phyloP scores from a whole-genome alignment of 2,888 invertebrate genomes.

The Phalera bucephala region DNA sequence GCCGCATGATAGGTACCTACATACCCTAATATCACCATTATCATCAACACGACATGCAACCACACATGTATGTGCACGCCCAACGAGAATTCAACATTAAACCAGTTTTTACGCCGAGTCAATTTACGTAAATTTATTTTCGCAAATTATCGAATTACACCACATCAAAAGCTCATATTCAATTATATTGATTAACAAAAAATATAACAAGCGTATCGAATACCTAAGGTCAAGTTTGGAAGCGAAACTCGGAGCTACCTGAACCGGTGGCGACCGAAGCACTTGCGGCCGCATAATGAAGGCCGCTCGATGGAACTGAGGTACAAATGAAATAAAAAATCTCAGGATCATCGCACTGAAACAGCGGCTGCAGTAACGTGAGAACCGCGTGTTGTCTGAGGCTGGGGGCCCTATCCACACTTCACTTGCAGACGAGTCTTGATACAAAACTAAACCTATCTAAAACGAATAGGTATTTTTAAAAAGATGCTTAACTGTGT shows the following conservation, averaged over 20 bases:
- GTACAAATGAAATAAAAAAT: conserved; percentile 72
- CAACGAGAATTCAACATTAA: conserved; percentile 45
- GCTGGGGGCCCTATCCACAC: conserved; percentile 7
- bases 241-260: conserved; percentile 73
- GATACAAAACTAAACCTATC: conserved; percentile 20
- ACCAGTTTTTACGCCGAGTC: conserved; percentile 55
- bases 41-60: conserved; percentile 45
- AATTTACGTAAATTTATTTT: conserved; percentile 60
- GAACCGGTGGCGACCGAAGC: conserved; percentile 67
- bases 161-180: conserved; percentile 71
- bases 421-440: too few species aligned
- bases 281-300: conserved; percentile 75
- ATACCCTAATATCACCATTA: conserved; percentile 59
- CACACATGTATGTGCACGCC: conserved; percentile 24
- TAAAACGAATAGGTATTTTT: background rate
- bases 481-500: conserved; percentile 5
- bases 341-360: conserved; percentile 74
- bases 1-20: conserved; percentile 49
- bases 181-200: conserved; percentile 67
- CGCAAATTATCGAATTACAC: conserved; percentile 75
- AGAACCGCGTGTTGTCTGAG: conserved; percentile 38
- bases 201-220: conserved; percentile 72
- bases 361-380: conserved; percentile 62
- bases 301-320: conserved; percentile 68
- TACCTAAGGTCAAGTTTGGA: conserved; percentile 77